Evolutionary conservation across 35 echinoderm and acorn worm species (phyloP).

Genomic region (Strongylocentrotus purpuratus): DNA sequence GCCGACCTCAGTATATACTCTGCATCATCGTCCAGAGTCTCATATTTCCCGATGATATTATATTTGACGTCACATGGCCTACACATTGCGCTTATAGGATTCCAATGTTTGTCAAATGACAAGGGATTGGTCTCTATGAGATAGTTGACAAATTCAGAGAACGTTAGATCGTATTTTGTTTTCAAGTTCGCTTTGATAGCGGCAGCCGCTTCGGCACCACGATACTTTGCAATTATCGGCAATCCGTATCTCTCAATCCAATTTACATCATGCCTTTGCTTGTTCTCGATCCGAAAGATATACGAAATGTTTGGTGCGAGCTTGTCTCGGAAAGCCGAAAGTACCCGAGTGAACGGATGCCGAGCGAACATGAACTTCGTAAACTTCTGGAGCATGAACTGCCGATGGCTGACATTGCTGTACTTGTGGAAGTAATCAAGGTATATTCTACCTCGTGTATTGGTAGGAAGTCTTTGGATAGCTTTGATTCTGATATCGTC

Average conservation of each 20-base stretch:
- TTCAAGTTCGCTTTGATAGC: background rate
- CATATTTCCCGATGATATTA: slow-evolving; percentile 84
- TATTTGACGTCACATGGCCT: slow-evolving; percentile 78
- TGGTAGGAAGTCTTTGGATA: background rate
- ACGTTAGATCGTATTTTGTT: slow-evolving; percentile 63
- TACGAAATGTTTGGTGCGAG: slow-evolving; percentile 60
- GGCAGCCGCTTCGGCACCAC: background rate
- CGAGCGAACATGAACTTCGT: slow-evolving; percentile 88
- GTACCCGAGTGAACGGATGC: slow-evolving; percentile 74
- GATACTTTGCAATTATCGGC: background rate
- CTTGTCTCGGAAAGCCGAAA: slow-evolving; percentile 87
- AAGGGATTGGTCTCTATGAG: background rate
- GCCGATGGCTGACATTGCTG: slow-evolving; percentile 21
- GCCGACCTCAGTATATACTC: slow-evolving; percentile 59
- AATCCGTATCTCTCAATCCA: background rate
- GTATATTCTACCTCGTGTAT: slow-evolving; percentile 1
- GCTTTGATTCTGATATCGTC: background rate
- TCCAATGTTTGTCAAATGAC: slow-evolving; percentile 70
- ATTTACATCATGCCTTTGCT: background rate
- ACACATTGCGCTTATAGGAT: slow-evolving; percentile 48
- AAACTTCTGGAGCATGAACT: slow-evolving; percentile 63
- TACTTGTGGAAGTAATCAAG: slow-evolving; percentile 25
- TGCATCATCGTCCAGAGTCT: slow-evolving; percentile 74
- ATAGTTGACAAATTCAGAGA: slow-evolving; percentile 70
- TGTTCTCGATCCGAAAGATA: background rate